These are phyloP conservation scores for Caenorhabditis virilis DNA, from an alignment of 2,888 invertebrate genomes.

Conservation along the genomic window DNA sequence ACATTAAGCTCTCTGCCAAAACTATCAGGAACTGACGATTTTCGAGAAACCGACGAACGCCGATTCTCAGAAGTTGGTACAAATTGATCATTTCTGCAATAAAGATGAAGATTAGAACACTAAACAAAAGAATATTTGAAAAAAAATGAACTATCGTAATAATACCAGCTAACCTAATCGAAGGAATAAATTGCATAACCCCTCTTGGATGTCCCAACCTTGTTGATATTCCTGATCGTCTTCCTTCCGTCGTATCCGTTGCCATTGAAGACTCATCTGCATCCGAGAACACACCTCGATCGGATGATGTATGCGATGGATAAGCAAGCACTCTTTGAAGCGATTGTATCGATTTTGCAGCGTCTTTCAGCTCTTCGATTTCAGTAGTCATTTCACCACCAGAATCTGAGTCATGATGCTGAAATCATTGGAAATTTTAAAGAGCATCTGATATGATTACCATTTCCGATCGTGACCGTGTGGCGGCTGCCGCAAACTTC, in stretches of 20 bases:
- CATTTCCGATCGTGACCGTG: neutral
- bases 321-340: slow-evolving; percentile 57
- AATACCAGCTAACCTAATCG: slow-evolving; percentile 26
- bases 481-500: slow-evolving; percentile 27
- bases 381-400: slow-evolving; percentile 57
- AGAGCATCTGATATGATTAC: neutral
- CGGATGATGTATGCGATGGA: slow-evolving; percentile 44
- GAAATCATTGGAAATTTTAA: neutral
- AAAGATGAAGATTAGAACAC: neutral
- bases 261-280: slow-evolving; percentile 20
- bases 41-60: slow-evolving; percentile 18
- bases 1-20: neutral
- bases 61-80: slow-evolving; percentile 26
- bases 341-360: slow-evolving; percentile 63
- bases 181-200: slow-evolving; percentile 66
- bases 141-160: neutral
- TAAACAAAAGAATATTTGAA: too few species aligned
- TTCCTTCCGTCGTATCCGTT: slow-evolving; percentile 33
- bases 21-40: slow-evolving; percentile 26
- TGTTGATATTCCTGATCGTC: slow-evolving; percentile 60
- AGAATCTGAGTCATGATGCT: slow-evolving; percentile 41
- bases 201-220: slow-evolving; percentile 61
- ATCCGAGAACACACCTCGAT: slow-evolving; percentile 34
- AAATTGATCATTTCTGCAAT: slow-evolving; percentile 37
- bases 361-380: slow-evolving; percentile 64